Percentiles rank a stretch among this genome's conserved stretches.
Evolutionary conservation across 1,140 invertebrate genomes (phyloP).

Genomic region (Drosophila triauraria): DNA sequence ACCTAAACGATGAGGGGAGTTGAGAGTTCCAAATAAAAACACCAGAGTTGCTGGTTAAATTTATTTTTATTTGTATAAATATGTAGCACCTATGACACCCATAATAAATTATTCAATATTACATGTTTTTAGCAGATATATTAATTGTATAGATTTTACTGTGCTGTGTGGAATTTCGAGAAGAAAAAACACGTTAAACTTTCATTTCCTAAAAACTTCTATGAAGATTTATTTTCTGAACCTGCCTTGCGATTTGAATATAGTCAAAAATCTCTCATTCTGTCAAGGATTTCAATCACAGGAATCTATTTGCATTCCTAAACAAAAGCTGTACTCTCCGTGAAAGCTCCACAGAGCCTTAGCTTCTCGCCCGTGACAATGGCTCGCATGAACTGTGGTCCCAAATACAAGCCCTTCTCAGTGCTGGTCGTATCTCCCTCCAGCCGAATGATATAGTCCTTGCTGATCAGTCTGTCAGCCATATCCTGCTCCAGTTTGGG

Average conservation of each 20-base stretch:
- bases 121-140: neutral
- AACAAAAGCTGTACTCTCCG: slow-evolving; percentile 80
- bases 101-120: neutral
- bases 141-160: neutral
- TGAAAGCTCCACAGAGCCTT: slow-evolving; percentile 81
- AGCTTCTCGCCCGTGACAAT: slow-evolving; percentile 77
- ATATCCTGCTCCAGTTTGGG: slow-evolving; percentile 65
- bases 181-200: neutral
- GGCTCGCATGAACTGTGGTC: slow-evolving; percentile 81
- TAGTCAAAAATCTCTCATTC: neutral
- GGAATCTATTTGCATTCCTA: neutral
- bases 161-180: slow-evolving; percentile 11
- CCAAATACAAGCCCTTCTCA: slow-evolving; percentile 64
- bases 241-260: neutral
- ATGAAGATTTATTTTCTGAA: neutral
- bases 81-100: slow-evolving; percentile 40
- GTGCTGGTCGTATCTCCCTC: slow-evolving; percentile 53
- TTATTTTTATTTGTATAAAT: slow-evolving; percentile 12
- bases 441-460: slow-evolving; percentile 79
- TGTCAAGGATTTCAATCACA: neutral
- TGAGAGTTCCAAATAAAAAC: neutral
- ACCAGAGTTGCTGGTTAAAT: neutral
- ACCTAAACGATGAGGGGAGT: neutral
- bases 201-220: neutral
- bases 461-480: slow-evolving; percentile 65